Conservation (phyloP, 2,113 vertebrate species). For the Podilymbus podiceps region DNA sequence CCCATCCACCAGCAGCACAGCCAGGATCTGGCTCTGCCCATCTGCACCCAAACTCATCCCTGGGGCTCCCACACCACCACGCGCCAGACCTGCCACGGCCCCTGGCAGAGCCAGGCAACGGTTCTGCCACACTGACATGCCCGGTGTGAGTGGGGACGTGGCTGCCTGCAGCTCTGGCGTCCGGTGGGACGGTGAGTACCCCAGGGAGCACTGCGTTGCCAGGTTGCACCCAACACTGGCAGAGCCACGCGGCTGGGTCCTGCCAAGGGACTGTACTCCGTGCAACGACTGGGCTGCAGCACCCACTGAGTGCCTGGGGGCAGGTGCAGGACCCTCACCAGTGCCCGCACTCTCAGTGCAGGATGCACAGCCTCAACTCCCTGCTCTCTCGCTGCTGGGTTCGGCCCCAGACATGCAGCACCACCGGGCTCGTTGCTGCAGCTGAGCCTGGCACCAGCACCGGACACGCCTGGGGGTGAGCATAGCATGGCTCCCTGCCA, state of each 20-base stretch:
- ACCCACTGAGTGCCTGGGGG: fast-evolving
- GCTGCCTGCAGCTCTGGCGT: neutral
- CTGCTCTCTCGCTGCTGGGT: neutral
- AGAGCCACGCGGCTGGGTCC: neutral
- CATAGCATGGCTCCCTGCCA: fast-evolving
- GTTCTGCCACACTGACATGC: neutral
- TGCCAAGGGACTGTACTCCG: fast-evolving
- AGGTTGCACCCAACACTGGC: fast-evolving
- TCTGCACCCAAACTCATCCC: neutral
- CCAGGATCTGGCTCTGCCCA: too few relatives aligned
- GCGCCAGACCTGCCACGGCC: fast-evolving
- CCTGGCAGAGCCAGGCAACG: neutral
- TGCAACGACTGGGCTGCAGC: neutral
- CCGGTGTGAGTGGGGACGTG: fast-evolving
- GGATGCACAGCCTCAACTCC: neutral
- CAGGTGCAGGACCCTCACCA: neutral
- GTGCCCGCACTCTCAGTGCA: fast-evolving
- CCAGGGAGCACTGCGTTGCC: neutral
- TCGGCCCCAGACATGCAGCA: fast-evolving
- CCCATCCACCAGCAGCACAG: neutral
- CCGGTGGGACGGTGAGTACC: fast-evolving
- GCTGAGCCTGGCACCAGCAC: neutral
- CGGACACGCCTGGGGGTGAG: neutral
- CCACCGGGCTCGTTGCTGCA: fast-evolving
- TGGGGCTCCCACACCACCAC: neutral